Conservation (phyloP, 2,888 invertebrate species). For the Pristionchus arcanus region DNA sequence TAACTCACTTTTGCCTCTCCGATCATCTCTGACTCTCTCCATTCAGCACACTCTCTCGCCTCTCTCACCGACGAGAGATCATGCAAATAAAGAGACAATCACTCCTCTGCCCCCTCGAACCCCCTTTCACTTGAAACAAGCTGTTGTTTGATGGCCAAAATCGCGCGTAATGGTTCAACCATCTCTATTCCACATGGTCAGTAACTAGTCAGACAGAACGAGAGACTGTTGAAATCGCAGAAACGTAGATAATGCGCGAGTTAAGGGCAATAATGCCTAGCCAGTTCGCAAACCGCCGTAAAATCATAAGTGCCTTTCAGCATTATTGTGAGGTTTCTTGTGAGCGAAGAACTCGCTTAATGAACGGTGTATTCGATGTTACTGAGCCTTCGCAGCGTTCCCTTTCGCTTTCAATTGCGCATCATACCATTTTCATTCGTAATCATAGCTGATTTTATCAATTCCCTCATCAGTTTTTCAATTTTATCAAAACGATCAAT, state of each 20-base stretch:
- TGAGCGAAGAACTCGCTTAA: not conserved
- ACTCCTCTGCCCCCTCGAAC: not conserved
- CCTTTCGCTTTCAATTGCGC: not conserved
- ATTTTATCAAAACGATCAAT: too few relatives aligned
- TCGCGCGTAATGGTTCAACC: not conserved
- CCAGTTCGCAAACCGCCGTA: slow-evolving; percentile 3
- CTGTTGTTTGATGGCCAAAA: slow-evolving; percentile 26
- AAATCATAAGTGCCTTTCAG: slow-evolving; percentile 3
- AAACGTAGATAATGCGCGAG: too few relatives aligned
- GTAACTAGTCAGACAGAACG: not conserved
- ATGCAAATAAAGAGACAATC: too few relatives aligned
- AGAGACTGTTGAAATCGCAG: too few relatives aligned
- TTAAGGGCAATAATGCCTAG: not conserved
- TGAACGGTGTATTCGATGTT: not conserved
- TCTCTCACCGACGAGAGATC: too few relatives aligned
- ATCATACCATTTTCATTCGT: not conserved
- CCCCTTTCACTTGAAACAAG: not conserved
- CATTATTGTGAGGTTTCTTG: not conserved
- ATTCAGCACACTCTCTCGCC: too few relatives aligned
- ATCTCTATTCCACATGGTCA: too few relatives aligned
- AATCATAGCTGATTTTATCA: not conserved
- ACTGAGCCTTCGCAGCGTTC: not conserved
- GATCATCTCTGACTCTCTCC: too few relatives aligned
- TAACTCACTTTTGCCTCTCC: not conserved
- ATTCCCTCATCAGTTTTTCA: too few relatives aligned